Conservation (phyloP, 2,888 invertebrate genomes). For the Melanostoma mellinum region DNA sequence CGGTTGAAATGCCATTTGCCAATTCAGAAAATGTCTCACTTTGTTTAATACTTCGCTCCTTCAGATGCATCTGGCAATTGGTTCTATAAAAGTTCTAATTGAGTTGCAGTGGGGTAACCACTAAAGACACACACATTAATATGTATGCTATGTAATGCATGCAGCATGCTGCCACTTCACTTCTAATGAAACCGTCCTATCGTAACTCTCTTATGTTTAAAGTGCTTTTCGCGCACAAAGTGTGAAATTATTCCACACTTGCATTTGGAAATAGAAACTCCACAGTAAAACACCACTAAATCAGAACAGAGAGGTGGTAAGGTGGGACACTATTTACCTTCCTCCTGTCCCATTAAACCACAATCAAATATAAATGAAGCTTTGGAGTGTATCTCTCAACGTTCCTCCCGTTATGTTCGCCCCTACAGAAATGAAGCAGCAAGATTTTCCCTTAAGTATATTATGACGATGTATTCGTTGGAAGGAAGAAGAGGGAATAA, state of each 20-base stretch:
- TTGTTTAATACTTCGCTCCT: not conserved
- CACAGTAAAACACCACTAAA: conserved; percentile 25
- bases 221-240: conserved; percentile 57
- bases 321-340: not conserved
- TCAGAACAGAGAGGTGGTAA: conserved; percentile 33
- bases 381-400: conserved; percentile 26
- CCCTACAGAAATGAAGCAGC: conserved; percentile 3
- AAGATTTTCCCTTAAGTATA: not conserved
- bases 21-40: conserved; percentile 30
- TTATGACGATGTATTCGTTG: not conserved
- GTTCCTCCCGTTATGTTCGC: conserved; percentile 11
- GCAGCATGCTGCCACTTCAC: conserved; percentile 8
- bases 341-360: conserved; percentile 36
- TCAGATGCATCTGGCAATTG: conserved; percentile 35
- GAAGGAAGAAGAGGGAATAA: conserved; percentile 16
- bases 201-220: conserved; percentile 34
- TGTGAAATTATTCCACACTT: conserved; percentile 51
- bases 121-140: conserved; percentile 39
- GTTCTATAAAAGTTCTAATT: conserved; percentile 59
- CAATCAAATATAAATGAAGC: conserved; percentile 63
- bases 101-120: conserved; percentile 31
- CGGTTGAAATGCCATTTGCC: conserved; percentile 22
- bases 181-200: conserved; percentile 34
- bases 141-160: conserved; percentile 3
- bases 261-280: conserved; percentile 11